Percentiles rank a stretch among this genome's conserved stretches.
phyloP scores from a whole-genome alignment of 1,140 invertebrate genomes.

The Bombus breviceps region DNA sequence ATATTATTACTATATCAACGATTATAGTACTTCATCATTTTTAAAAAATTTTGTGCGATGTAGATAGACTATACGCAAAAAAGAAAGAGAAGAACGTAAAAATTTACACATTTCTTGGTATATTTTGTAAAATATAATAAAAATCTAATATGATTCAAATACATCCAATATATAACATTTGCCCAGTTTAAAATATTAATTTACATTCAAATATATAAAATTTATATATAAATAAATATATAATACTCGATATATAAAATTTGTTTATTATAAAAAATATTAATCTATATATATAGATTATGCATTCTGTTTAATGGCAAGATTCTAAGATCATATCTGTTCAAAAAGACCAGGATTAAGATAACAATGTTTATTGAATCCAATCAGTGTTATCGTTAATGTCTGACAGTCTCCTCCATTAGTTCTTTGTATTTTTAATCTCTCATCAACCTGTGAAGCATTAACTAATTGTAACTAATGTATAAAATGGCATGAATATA shows the following conservation, averaged over 20 bases:
- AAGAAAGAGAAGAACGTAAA: neutral
- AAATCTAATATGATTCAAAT: neutral
- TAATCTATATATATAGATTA: neutral
- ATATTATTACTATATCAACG: neutral
- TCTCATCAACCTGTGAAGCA: slow-evolving; percentile 75
- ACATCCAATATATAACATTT: neutral
- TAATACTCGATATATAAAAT: neutral
- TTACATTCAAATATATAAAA: neutral
- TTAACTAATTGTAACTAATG: slow-evolving; percentile 18
- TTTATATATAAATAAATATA: neutral
- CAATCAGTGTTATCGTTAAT: slow-evolving; percentile 82
- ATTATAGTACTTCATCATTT: neutral
- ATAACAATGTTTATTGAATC: slow-evolving; percentile 86
- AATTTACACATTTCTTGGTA: slow-evolving; percentile 30
- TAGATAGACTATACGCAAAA: neutral
- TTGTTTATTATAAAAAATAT: slow-evolving; percentile 7
- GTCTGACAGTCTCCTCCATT: slow-evolving; percentile 81
- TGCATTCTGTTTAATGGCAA: neutral
- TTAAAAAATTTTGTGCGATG: neutral
- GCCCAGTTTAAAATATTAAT: neutral
- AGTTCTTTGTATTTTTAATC: slow-evolving; percentile 75
- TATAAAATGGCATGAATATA: slow-evolving; percentile 1
- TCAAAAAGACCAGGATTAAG: slow-evolving; percentile 85
- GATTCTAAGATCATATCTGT: slow-evolving; percentile 45
- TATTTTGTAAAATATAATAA: slow-evolving; percentile 31